Evolutionary conservation across 2,888 invertebrate genomes (phyloP).

Genomic region (Xanthia togata): DNA sequence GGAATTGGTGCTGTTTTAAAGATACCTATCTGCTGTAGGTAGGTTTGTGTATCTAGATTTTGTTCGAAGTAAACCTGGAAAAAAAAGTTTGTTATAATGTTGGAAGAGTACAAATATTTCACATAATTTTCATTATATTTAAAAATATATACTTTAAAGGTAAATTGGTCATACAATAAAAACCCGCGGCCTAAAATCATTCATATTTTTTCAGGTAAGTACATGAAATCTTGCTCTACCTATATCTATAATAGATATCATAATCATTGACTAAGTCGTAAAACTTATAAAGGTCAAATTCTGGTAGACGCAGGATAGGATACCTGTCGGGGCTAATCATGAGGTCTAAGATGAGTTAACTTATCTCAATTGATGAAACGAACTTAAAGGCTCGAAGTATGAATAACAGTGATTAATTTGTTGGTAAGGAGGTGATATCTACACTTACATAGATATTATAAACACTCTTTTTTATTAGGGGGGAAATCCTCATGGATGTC

Average conservation of each 20-base stretch:
- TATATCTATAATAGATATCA: too few species aligned
- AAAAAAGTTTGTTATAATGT: too few species aligned
- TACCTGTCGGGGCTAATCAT: background rate
- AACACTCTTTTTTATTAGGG: too few species aligned
- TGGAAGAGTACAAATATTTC: too few species aligned
- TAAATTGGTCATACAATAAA: too few species aligned
- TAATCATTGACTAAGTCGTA: background rate
- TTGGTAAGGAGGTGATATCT: background rate
- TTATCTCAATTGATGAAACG: conserved; percentile 9
- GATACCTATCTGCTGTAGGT: conserved; percentile 19
- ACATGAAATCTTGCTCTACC: too few species aligned
- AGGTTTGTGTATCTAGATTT: conserved; percentile 7
- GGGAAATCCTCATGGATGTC: too few species aligned
- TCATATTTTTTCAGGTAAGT: too few species aligned
- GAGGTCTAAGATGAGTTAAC: conserved; percentile 5
- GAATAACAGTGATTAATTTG: background rate
- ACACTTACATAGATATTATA: too few species aligned
- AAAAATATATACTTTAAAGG: too few species aligned
- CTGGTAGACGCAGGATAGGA: background rate
- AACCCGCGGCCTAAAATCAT: too few species aligned
- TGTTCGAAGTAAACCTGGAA: background rate
- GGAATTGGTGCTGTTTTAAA: conserved; percentile 18
- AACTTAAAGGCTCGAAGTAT: background rate
- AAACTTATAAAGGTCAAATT: background rate
- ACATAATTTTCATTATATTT: too few species aligned